Percentiles rank a stretch among this genome's conserved stretches.
Conservation (phyloP, 1,140 invertebrate genomes). For the Trichonephila inaurata region DNA sequence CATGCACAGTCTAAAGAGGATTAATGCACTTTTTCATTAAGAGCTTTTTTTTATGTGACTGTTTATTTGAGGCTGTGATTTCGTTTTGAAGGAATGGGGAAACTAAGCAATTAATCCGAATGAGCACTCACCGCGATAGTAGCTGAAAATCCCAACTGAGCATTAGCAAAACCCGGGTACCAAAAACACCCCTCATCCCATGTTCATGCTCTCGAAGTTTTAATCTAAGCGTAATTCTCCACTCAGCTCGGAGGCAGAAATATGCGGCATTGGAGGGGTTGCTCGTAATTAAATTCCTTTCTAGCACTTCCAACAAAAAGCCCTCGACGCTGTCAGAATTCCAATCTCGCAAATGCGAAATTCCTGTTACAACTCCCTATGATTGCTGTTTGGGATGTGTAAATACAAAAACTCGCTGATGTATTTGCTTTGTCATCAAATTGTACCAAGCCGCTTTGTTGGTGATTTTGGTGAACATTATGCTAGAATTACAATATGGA, state of each 20-base stretch:
- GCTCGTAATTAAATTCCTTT: slow-evolving; percentile 59
- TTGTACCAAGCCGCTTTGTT: not conserved
- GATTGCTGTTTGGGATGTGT: not conserved
- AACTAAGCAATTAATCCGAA: slow-evolving; percentile 3
- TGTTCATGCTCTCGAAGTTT: not conserved
- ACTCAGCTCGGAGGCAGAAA: not conserved
- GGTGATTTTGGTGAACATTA: not conserved
- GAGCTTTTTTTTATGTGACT: too few species aligned
- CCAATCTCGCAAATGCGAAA: not conserved
- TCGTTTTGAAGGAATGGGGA: not conserved
- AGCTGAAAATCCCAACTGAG: not conserved
- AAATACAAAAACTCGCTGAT: slow-evolving; percentile 39
- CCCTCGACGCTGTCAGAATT: slow-evolving; percentile 51
- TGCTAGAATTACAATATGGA: not conserved
- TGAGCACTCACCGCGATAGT: not conserved
- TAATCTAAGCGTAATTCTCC: slow-evolving; percentile 28
- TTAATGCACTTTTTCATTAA: too few species aligned
- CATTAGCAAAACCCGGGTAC: not conserved
- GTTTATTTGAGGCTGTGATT: too few species aligned
- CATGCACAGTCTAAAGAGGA: too few species aligned
- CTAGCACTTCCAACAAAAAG: slow-evolving; percentile 32
- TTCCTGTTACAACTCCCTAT: not conserved
- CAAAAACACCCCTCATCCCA: not conserved
- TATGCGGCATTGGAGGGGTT: not conserved
- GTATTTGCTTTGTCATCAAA: slow-evolving; percentile 37